Evolutionary conservation across 30 jellyfish, hydroid and myxozoan genomes (phyloP).

Genomic region (Chrysaora quinquecirrha): DNA sequence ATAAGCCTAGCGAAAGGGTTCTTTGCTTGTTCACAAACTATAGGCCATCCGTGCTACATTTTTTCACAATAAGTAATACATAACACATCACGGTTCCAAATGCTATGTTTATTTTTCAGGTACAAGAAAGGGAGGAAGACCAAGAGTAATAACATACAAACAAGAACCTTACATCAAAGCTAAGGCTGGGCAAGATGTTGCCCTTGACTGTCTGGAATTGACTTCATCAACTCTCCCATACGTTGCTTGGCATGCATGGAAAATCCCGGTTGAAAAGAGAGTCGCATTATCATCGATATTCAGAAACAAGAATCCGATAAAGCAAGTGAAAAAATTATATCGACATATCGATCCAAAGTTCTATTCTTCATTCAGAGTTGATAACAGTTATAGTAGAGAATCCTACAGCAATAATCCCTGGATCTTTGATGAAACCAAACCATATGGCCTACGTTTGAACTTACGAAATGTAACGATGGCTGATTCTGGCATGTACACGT

Average conservation of each 20-base stretch:
- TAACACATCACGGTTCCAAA: too few relatives aligned
- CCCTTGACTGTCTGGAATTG: slow-evolving; percentile 86
- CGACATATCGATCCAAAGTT: slow-evolving; percentile 47
- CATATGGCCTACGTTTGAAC: slow-evolving; percentile 86
- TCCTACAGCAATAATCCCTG: slow-evolving; percentile 25
- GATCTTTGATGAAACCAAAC: slow-evolving; percentile 83
- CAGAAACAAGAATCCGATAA: slow-evolving; percentile 12
- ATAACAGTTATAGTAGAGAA: background rate
- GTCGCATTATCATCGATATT: slow-evolving; percentile 50
- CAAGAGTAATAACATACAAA: slow-evolving; percentile 79
- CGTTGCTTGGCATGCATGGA: slow-evolving; percentile 87
- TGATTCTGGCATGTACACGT: slow-evolving; percentile 88
- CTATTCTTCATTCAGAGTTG: slow-evolving; percentile 40
- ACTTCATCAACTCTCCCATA: slow-evolving; percentile 82
- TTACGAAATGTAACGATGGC: slow-evolving; percentile 65
- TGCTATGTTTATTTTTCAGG: too few relatives aligned
- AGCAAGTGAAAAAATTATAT: slow-evolving; percentile 17
- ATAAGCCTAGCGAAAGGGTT: too few relatives aligned
- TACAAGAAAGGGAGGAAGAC: slow-evolving; percentile 90
- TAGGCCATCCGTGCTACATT: too few relatives aligned
- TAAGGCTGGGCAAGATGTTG: slow-evolving; percentile 75
- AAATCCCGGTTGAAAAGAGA: slow-evolving; percentile 47
- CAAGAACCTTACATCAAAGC: slow-evolving; percentile 67
- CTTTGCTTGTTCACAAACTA: too few relatives aligned
- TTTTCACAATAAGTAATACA: too few relatives aligned